These are phyloP conservation scores for Numida meleagris DNA, from an alignment of 2,113 vertebrate genomes.

Conservation along the genomic window DNA sequence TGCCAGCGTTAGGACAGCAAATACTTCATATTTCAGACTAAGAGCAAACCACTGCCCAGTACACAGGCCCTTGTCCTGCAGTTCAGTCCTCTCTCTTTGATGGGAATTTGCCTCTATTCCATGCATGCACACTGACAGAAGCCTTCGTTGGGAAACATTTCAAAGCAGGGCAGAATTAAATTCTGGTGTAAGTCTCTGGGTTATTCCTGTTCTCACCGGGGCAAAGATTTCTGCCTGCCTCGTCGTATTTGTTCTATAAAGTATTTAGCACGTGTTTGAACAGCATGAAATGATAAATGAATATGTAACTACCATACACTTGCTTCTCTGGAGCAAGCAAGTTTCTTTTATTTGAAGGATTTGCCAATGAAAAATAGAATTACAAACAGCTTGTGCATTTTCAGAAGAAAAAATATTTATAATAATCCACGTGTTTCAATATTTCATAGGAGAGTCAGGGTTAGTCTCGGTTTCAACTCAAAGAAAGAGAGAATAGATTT, in stretches of 20 bases:
- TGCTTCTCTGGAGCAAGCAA: background rate
- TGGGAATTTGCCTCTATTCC: background rate
- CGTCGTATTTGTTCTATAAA: background rate
- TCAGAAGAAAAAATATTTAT: background rate
- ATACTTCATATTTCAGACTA: background rate
- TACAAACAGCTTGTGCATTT: background rate
- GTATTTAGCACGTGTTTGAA: background rate
- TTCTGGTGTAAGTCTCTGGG: background rate
- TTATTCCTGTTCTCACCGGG: background rate
- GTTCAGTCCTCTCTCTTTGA: background rate
- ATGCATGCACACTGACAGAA: background rate
- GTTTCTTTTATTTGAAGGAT: background rate
- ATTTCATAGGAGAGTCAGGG: background rate
- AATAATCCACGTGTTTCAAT: background rate
- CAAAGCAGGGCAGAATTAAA: background rate
- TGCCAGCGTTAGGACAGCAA: background rate
- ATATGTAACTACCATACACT: background rate
- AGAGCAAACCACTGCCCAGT: background rate
- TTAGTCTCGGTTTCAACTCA: background rate
- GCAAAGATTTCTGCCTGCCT: background rate
- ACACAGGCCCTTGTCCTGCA: background rate
- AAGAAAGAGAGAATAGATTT: slow-evolving; percentile 16
- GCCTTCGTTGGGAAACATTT: background rate
- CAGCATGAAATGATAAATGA: background rate
- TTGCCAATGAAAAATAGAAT: background rate